Conservation (phyloP, 2,888 invertebrate genomes). For the Dermolepida albohirtum region DNA sequence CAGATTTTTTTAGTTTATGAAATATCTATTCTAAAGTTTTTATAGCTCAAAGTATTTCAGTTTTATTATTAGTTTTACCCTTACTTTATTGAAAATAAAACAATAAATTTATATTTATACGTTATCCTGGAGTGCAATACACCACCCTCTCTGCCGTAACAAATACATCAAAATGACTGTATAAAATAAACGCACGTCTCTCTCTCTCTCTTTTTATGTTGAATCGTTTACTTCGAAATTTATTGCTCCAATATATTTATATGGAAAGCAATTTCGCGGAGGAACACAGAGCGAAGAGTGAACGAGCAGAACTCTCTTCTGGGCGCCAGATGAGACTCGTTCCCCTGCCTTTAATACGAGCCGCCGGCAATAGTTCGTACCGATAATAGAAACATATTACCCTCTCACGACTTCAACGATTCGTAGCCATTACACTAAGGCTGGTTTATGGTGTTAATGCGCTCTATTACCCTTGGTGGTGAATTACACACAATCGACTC, state of each 20-base stretch:
- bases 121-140: no score
- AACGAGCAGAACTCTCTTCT: slow-evolving; percentile 44
- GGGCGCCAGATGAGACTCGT: slow-evolving; percentile 44
- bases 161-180: slow-evolving; percentile 55
- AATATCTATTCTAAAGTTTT: no score
- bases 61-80: neutral
- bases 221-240: slow-evolving; percentile 64
- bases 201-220: slow-evolving; percentile 59
- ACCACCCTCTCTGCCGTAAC: neutral
- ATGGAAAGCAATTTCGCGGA: slow-evolving; percentile 66
- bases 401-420: slow-evolving; percentile 66
- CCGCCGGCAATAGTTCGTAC: slow-evolving; percentile 62
- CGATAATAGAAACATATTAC: slow-evolving; percentile 68
- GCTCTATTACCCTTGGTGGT: slow-evolving; percentile 62
- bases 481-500: slow-evolving; percentile 56
- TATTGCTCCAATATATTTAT: slow-evolving; percentile 67
- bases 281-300: slow-evolving; percentile 28
- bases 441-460: slow-evolving; percentile 67
- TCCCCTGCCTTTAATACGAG: slow-evolving; percentile 52
- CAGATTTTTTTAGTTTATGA: no score
- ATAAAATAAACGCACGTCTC: slow-evolving; percentile 62
- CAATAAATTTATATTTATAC: no score
- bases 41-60: no score
- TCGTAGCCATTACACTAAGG: slow-evolving; percentile 65
- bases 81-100: neutral